Percentiles rank a stretch among this genome's conserved stretches.
Conservation (phyloP, 2,888 invertebrate genomes). For the Rhaphigaster nebulosa region DNA sequence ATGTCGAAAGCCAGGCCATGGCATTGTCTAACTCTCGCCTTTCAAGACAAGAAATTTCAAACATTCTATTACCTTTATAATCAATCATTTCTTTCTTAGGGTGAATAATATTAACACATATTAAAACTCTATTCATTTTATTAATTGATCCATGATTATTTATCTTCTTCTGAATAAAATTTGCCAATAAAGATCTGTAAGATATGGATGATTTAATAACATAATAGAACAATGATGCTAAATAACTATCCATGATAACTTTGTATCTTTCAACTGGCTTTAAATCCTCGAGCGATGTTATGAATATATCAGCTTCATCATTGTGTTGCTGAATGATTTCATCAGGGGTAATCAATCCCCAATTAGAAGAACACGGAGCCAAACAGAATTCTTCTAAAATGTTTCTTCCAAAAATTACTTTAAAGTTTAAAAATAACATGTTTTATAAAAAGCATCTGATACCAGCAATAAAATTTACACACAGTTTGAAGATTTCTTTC, state of each 20-base stretch:
- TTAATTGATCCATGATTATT: neutral
- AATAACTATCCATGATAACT: constrained; percentile 50
- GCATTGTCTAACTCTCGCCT: constrained; percentile 84
- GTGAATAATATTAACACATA: neutral
- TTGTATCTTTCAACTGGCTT: constrained; percentile 20
- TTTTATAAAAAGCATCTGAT: neutral
- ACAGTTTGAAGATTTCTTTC: neutral
- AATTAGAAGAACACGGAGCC: neutral
- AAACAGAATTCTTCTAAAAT: constrained; percentile 23
- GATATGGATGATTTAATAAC: constrained; percentile 42
- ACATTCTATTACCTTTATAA: constrained; percentile 61
- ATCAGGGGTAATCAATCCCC: neutral
- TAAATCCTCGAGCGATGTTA: neutral
- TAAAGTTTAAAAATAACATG: constrained; percentile 17
- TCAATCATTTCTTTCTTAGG: constrained; percentile 58
- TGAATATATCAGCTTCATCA: neutral
- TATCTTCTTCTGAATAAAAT: constrained; percentile 20
- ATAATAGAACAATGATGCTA: constrained; percentile 46
- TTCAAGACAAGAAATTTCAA: constrained; percentile 68
- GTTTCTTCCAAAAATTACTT: neutral
- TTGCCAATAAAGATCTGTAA: constrained; percentile 16
- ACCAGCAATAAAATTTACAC: neutral
- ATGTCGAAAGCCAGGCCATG: constrained; percentile 94
- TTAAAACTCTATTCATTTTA: neutral
- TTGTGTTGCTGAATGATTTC: neutral